These are phyloP conservation scores for Neodiprion pinetum DNA, from an alignment of 1,140 invertebrate species.

Conservation along the genomic window DNA sequence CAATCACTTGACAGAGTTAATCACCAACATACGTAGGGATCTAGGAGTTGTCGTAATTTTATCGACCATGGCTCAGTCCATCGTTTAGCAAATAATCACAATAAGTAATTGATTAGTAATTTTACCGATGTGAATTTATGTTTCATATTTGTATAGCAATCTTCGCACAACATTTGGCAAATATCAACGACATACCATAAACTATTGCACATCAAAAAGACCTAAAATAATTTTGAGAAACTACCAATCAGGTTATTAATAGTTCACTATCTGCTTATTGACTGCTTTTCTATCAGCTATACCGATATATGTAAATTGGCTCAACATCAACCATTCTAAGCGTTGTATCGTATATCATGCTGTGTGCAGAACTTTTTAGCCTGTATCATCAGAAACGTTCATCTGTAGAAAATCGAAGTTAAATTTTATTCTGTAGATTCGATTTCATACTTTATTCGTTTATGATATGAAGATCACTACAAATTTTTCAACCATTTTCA, in stretches of 20 bases:
- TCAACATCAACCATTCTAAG: neutral
- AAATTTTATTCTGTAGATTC: neutral
- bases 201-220: no score
- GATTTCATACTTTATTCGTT: neutral
- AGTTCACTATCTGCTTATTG: neutral
- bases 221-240: no score
- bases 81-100: no score
- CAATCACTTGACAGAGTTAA: neutral
- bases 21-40: no score
- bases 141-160: no score
- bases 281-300: slow-evolving; percentile 1
- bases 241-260: neutral
- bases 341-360: neutral
- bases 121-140: no score
- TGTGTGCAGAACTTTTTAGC: neutral
- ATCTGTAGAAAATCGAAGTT: neutral
- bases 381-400: neutral
- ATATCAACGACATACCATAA: no score
- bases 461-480: neutral
- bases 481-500: neutral
- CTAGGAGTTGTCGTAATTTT: no score
- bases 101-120: no score
- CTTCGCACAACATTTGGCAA: no score
- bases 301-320: neutral
- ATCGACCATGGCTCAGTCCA: no score